Evolutionary conservation across 2,888 invertebrate species (phyloP).

Genomic region (Sialis lutaria): DNA sequence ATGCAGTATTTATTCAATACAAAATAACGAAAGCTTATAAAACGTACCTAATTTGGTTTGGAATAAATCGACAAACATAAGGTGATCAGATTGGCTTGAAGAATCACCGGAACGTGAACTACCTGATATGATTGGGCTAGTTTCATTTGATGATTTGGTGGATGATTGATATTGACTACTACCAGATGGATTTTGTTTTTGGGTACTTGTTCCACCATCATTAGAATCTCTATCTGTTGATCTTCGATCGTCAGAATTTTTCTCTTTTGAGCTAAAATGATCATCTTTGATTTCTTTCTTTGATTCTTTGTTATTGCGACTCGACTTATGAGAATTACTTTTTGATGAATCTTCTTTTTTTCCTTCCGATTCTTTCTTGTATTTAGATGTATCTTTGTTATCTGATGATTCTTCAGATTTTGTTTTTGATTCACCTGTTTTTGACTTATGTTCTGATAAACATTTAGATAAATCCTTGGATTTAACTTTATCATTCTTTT

Average conservation of each 20-base stretch:
- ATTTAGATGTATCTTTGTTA: slow-evolving; percentile 12
- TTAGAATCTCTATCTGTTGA: slow-evolving; percentile 69
- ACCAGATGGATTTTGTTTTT: slow-evolving; percentile 23
- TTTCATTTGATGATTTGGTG: slow-evolving; percentile 13
- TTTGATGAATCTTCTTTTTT: background rate
- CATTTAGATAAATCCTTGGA: slow-evolving; percentile 13
- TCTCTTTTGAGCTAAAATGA: slow-evolving; percentile 47
- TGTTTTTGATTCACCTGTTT: slow-evolving; percentile 11
- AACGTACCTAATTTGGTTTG: background rate
- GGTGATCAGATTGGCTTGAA: background rate
- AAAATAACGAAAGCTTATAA: too few species aligned
- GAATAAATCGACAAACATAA: background rate
- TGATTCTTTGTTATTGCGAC: slow-evolving; percentile 14
- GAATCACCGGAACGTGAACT: slow-evolving; percentile 19
- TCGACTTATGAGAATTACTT: slow-evolving; percentile 7
- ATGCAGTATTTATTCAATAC: too few species aligned
- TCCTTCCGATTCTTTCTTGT: slow-evolving; percentile 15
- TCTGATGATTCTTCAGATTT: slow-evolving; percentile 18
- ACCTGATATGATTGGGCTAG: slow-evolving; percentile 10
- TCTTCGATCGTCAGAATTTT: slow-evolving; percentile 43
- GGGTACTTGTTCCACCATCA: slow-evolving; percentile 38
- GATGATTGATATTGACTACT: slow-evolving; percentile 17
- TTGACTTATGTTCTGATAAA: slow-evolving; percentile 11
- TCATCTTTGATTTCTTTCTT: slow-evolving; percentile 44
- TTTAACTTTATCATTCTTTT: slow-evolving; percentile 17